Evolutionary conservation across 2,797 vertebrate genomes (phyloP).

Genomic region (Carcharodon carcharias): DNA sequence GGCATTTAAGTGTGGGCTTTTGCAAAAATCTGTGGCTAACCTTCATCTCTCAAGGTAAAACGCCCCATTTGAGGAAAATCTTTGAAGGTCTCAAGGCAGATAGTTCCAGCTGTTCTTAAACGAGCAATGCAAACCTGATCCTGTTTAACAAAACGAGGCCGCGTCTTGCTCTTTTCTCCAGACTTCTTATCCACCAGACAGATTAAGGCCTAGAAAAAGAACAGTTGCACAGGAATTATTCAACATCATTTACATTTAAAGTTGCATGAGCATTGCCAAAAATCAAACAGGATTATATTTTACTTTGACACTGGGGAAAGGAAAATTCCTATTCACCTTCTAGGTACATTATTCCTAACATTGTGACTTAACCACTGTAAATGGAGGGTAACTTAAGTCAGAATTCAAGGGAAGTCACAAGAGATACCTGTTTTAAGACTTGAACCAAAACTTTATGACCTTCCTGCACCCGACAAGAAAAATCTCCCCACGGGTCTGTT

Average conservation of each 20-base stretch:
- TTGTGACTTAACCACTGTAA: not conserved
- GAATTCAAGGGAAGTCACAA: not conserved
- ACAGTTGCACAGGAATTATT: slow-evolving; percentile 10
- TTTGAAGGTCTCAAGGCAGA: slow-evolving; percentile 98
- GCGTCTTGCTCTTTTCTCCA: slow-evolving; percentile 90
- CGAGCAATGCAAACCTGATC: slow-evolving; percentile 96
- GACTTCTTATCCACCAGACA: slow-evolving; percentile 97
- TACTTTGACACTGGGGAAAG: not conserved
- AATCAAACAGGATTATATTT: not conserved
- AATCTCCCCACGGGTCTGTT: not conserved
- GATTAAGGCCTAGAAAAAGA: slow-evolving; percentile 80
- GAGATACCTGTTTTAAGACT: not conserved
- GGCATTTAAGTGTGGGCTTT: not conserved
- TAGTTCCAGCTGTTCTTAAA: slow-evolving; percentile 88
- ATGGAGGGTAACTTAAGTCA: not conserved
- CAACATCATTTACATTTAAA: not conserved
- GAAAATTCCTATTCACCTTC: not conserved
- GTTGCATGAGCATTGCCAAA: not conserved
- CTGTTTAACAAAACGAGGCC: slow-evolving; percentile 95
- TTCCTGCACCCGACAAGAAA: not conserved
- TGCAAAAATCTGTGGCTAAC: slow-evolving; percentile 51
- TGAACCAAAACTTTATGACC: not conserved
- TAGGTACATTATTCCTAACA: not conserved
- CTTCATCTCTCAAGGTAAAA: slow-evolving; percentile 95
- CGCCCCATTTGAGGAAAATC: slow-evolving; percentile 98